These are phyloP conservation scores for Okapia johnstoni DNA, from an alignment of 2,113 vertebrate genomes.

Conservation along the genomic window DNA sequence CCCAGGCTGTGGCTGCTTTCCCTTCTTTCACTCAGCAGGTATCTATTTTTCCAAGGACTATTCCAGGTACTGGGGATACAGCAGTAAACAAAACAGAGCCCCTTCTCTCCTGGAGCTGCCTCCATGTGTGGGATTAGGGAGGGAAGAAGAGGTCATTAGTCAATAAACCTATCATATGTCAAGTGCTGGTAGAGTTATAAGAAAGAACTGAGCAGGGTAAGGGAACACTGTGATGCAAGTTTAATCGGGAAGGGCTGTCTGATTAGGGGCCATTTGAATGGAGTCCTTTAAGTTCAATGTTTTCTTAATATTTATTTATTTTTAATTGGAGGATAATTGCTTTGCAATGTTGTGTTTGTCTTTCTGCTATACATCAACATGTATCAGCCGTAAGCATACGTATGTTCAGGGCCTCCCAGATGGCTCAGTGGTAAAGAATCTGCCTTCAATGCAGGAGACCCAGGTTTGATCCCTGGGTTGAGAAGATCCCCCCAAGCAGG, in stretches of 20 bases:
- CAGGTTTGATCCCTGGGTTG: background rate
- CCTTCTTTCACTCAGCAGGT: background rate
- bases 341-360: background rate
- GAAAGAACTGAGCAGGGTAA: background rate
- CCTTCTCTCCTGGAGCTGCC: background rate
- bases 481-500: background rate
- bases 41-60: no score
- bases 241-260: background rate
- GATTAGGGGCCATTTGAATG: background rate
- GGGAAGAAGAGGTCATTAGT: background rate
- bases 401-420: background rate
- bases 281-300: background rate
- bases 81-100: background rate
- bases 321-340: background rate
- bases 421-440: background rate
- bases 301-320: background rate
- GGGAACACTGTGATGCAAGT: background rate
- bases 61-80: background rate
- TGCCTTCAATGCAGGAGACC: background rate
- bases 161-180: background rate
- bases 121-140: no score
- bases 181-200: background rate
- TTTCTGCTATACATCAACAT: background rate
- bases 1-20: background rate
- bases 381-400: accelerated